These are phyloP conservation scores for Sporophila hypoxantha DNA, from an alignment of 2,113 vertebrate genomes.

Conservation along the genomic window DNA sequence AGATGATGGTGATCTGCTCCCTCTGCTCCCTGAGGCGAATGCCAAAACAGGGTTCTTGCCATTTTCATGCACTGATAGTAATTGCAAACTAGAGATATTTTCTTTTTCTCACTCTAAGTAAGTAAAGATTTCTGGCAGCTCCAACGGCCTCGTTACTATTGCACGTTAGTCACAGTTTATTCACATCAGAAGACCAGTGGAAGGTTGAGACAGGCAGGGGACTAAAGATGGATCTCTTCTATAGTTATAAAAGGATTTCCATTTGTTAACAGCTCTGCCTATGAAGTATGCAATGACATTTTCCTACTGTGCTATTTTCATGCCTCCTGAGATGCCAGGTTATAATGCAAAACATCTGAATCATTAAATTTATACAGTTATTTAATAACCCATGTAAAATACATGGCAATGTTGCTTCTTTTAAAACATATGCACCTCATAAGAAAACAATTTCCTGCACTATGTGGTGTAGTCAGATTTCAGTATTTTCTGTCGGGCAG, in stretches of 20 bases:
- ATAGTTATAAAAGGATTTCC: conserved; percentile 54
- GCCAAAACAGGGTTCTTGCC: background rate
- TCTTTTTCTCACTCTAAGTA: background rate
- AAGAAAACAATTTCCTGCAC: conserved; percentile 53
- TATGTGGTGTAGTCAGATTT: conserved; percentile 20
- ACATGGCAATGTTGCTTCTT: conserved; percentile 6
- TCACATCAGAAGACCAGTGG: conserved; percentile 43
- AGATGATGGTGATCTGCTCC: background rate
- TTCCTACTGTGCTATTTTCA: conserved; percentile 33
- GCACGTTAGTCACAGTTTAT: conserved; percentile 49
- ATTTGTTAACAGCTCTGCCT: conserved; percentile 50
- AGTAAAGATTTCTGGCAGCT: conserved; percentile 32
- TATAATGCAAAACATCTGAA: conserved; percentile 57
- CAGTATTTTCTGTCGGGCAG: conserved; percentile 19
- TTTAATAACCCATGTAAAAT: conserved; percentile 51
- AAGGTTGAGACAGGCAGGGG: conserved; percentile 43
- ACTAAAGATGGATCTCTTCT: conserved; percentile 44
- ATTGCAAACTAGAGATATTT: background rate
- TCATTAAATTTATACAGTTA: conserved; percentile 52
- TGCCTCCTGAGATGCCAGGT: conserved; percentile 34
- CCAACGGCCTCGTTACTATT: conserved; percentile 18
- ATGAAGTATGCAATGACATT: conserved; percentile 31
- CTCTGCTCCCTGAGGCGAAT: background rate
- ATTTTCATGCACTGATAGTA: background rate
- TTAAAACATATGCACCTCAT: conserved; percentile 41